Evolutionary conservation across 2,113 vertebrate genomes (phyloP), one percentile per base, ranked within the genome.

Genomic region (Pogona vitticeps): DNA sequence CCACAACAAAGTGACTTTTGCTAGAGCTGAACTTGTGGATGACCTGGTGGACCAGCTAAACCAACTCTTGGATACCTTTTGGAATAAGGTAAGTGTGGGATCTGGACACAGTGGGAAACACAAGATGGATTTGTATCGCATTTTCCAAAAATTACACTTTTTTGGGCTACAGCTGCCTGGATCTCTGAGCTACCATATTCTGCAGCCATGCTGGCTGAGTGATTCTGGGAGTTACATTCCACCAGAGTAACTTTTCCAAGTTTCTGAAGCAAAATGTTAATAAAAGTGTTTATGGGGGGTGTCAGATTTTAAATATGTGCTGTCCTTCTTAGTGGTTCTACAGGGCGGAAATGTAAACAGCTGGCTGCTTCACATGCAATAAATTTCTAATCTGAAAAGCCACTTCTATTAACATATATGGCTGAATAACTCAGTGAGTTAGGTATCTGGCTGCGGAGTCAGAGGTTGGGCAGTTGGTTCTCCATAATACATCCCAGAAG

Each of bases 21-120:
- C 96, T 81, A 95, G 95, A 84, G 96, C 96, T 93, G 87, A 96
- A n/a, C 91, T 98, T 91, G 91, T 97, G 81, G 96, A 97, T 86
- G 82, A 93, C 87, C 96, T 98, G 96, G 94, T 96, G 86, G 92
- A 93, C 10, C 92, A 90, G 14, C 95, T 98, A 93, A 94, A 80
- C 13, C 82, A 90, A 3, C 92, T 96, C 88, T 93, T 98, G 78
- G 91, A 73, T 76, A 93, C 93, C 40, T 92, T 95, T 56, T 91
- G 97, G 68, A 86, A 92, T 91, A 93, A 95, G 92, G 98, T 98
- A 86, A 89, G 96, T 82, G 31, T 89, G n/a, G 82, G 76, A 58
- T 78, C 42, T 89, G n/a, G 10, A 20, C 56, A 56, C 85, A 38
- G 20, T 70, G 13, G 68, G 40, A 84, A 6, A 10, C 46, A 52